A percentile compares a stretch with the other conserved stretches of the same genome.
Evolutionary conservation across 2,797 vertebrate genomes (phyloP).

Genomic region (Siniperca scherzeri): DNA sequence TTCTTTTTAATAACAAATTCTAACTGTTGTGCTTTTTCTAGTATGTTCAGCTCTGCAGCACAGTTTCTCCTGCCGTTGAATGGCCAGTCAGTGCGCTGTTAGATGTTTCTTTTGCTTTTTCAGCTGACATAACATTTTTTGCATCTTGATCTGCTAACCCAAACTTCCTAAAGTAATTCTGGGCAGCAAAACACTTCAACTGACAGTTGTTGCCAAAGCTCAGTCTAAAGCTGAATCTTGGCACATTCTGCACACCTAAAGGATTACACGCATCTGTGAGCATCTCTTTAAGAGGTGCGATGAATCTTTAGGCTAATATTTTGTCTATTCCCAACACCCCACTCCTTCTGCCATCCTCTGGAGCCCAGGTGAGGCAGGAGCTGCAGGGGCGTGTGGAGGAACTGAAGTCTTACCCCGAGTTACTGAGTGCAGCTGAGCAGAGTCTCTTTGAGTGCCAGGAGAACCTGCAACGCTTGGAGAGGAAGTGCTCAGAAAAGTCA

Average conservation of each 20-base stretch:
- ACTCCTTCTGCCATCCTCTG: conserved; percentile 25
- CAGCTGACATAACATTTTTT: conserved; percentile 7
- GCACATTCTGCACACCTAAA: conserved; percentile 1
- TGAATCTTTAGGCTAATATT: conserved; percentile 38
- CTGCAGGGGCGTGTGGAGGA: conserved; percentile 81
- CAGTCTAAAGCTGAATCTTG: neutral
- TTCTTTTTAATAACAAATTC: neutral
- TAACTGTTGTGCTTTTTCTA: conserved; percentile 3
- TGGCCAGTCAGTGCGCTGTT: neutral
- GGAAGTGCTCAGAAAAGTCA: conserved; percentile 81
- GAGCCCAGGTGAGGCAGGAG: conserved; percentile 87
- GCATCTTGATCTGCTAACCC: conserved; percentile 13
- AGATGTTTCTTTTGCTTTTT: conserved; percentile 5
- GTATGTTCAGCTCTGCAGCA: neutral
- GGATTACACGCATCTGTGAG: neutral
- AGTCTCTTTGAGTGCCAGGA: conserved; percentile 84
- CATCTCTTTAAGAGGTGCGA: conserved; percentile 20
- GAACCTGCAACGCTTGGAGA: conserved; percentile 79
- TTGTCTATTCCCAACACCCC: conserved; percentile 53
- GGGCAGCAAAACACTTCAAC: conserved; percentile 5
- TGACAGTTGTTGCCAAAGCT: neutral
- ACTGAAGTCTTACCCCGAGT: conserved; percentile 81
- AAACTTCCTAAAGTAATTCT: neutral
- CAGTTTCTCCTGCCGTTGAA: conserved; percentile 25
- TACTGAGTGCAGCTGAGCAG: conserved; percentile 82